Percentiles rank a stretch among this genome's conserved stretches.
Conservation (phyloP, 1,140 invertebrate species). For the Trichogramma pretiosum region DNA sequence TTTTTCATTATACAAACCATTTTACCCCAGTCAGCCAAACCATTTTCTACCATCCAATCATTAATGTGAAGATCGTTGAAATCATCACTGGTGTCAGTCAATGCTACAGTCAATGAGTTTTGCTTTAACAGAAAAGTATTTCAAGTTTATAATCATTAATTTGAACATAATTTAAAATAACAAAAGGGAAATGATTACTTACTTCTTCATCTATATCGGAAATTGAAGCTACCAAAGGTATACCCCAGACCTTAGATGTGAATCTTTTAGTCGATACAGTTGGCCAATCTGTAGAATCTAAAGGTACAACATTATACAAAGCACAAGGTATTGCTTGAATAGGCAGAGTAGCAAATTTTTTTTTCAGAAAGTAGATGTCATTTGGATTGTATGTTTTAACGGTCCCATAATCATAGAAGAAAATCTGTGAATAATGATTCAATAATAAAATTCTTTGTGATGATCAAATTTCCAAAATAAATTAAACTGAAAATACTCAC, state of each 20-base stretch:
- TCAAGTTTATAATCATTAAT: slow-evolving; percentile 10
- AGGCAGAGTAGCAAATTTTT: slow-evolving; percentile 29
- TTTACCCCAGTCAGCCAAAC: slow-evolving; percentile 24
- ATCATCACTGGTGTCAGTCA: slow-evolving; percentile 27
- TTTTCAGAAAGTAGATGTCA: slow-evolving; percentile 30
- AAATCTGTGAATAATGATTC: slow-evolving; percentile 32
- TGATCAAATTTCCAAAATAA: too few species aligned
- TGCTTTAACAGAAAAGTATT: slow-evolving; percentile 25
- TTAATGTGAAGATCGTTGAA: slow-evolving; percentile 27
- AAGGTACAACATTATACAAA: slow-evolving; percentile 29
- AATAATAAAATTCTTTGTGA: too few species aligned
- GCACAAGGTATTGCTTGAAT: slow-evolving; percentile 39
- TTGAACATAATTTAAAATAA: slow-evolving; percentile 1
- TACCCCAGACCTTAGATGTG: slow-evolving; percentile 7
- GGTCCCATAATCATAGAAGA: slow-evolving; percentile 41
- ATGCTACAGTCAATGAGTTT: slow-evolving; percentile 30
- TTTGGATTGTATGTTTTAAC: slow-evolving; percentile 25
- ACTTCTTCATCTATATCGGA: slow-evolving; percentile 19
- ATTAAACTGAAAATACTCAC: slow-evolving; percentile 21
- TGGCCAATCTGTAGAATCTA: slow-evolving; percentile 23
- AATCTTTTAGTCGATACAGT: slow-evolving; percentile 20
- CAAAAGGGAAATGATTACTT: slow-evolving; percentile 7
- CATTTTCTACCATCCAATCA: slow-evolving; percentile 30
- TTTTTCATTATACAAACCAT: slow-evolving; percentile 33
- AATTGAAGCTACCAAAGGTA: slow-evolving; percentile 23